A percentile compares a stretch with the other conserved stretches of the same genome.
Conservation (phyloP, 2,888 invertebrate genomes). For the Silvanus unidentatus region DNA sequence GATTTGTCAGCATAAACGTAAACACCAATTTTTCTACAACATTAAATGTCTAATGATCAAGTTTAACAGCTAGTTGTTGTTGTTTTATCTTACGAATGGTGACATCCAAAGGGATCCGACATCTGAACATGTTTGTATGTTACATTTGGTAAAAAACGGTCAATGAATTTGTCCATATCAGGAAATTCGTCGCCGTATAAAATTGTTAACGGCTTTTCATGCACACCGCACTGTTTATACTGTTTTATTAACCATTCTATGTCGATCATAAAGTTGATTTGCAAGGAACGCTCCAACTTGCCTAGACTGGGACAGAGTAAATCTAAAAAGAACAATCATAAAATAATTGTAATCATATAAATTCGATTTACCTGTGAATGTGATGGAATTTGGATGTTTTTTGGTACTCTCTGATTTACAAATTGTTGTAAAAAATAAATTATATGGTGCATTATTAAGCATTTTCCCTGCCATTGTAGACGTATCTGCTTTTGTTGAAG, state of each 20-base stretch:
- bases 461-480: constrained; percentile 62
- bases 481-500: constrained; percentile 34
- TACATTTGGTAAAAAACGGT: constrained; percentile 56
- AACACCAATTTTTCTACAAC: constrained; percentile 76
- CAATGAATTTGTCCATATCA: constrained; percentile 46
- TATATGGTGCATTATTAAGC: constrained; percentile 62
- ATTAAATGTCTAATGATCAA: background rate
- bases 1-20: constrained; percentile 77
- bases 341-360: constrained; percentile 12
- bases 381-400: constrained; percentile 59
- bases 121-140: constrained; percentile 63
- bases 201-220: constrained; percentile 64
- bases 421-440: constrained; percentile 70
- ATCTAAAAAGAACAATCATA: too few species aligned
- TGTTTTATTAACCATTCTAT: constrained; percentile 83
- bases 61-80: too few species aligned
- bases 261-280: constrained; percentile 92
- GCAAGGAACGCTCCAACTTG: constrained; percentile 65
- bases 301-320: constrained; percentile 74
- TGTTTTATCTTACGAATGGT: constrained; percentile 67
- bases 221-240: constrained; percentile 70
- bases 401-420: constrained; percentile 59
- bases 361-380: constrained; percentile 30
- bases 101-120: constrained; percentile 75
- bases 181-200: constrained; percentile 67